Percentiles rank a stretch among this genome's conserved stretches.
Conservation (phyloP, 37 sponge, comb jelly and placozoan genomes). For the Geodia barretti region DNA sequence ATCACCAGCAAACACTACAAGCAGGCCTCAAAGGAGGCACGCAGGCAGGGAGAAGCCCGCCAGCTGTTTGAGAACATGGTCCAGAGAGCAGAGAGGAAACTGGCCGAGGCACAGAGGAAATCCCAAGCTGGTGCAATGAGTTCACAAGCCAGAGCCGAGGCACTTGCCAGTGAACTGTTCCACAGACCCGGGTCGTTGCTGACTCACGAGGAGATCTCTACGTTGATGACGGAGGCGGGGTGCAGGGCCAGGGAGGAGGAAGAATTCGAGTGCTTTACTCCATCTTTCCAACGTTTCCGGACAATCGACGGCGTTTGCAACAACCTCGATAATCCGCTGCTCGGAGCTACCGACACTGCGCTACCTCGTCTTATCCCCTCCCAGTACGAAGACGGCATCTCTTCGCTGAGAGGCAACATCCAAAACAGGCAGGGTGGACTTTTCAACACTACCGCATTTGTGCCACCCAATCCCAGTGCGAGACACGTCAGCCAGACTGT, state of each 20-base stretch:
- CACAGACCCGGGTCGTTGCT: conserved; percentile 57
- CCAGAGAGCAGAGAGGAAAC: conserved; percentile 42
- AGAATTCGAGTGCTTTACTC: background rate
- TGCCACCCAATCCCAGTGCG: conserved; percentile 76
- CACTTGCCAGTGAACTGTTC: conserved; percentile 44
- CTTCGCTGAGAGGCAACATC: conserved; percentile 48
- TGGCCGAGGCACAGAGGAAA: conserved; percentile 9
- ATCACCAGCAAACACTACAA: conserved; percentile 32
- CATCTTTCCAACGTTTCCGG: conserved; percentile 15
- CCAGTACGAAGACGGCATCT: conserved; percentile 78
- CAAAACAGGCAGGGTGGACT: conserved; percentile 24
- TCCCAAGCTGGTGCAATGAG: background rate
- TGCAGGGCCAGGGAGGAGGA: background rate
- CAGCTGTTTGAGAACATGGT: conserved; percentile 45
- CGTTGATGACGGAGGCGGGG: conserved; percentile 8
- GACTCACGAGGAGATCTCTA: conserved; percentile 36
- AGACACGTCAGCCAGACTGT: conserved; percentile 60
- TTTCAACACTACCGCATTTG: conserved; percentile 40
- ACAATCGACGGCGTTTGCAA: conserved; percentile 92
- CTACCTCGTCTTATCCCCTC: conserved; percentile 74
- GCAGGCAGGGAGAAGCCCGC: conserved; percentile 31
- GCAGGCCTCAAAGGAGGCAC: conserved; percentile 30
- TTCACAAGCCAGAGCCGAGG: conserved; percentile 32
- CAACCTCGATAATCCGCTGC: conserved; percentile 67
- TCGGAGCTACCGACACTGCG: conserved; percentile 67